Base-by-base conservation (phyloP, 2,797 vertebrate genomes). In the Psittacula echo region DNA sequence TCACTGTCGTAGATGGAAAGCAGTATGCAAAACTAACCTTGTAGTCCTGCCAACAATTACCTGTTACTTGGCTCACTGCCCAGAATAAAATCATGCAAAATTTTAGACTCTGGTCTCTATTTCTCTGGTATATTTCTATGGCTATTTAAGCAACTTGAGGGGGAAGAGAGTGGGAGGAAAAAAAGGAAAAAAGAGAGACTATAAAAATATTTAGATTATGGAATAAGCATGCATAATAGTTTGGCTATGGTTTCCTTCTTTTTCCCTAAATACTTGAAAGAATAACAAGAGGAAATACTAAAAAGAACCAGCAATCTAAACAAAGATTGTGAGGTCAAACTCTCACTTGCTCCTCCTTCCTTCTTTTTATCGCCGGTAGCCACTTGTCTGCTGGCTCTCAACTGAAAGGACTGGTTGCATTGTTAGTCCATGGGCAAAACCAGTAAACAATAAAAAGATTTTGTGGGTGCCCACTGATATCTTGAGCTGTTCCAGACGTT, bases 261-360 rank as follows among this genome's bases (percentile, higher is more conserved):
- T 64, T 86, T 78, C 62, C 53, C 79, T 61, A 86, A 91, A 93
- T 67, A 84, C 32, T 34, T 85, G 90, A 85, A 76, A 94, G 86
- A 95, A 95, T 92, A 92, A 82, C 71, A 71, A 70, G 71, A 93
- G 93, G 93, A 96, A 95, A 95, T 76, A 79, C 74, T 71, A 71
- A 90, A 89, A 96, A 93, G 93, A 92, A 70, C 17, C 37, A 71
- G 84, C 47, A 67, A 58, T 65, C 87, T 82, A 83, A 93, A 95
- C 88, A 95, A 90, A 94, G 60, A 62, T 77, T 84, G 80, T 95
- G 85, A 95, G 83, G 90, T 96, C 93, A 95, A 86, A 90, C 74
- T 82, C 74, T 92, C 84, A 47, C 80, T 93, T 86, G 80, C 68
- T 95, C 90, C 92, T 96, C 90, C 88, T 95, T 95, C 90, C 77